Evolutionary conservation across 2,113 vertebrate genomes (phyloP).

Genomic region (Hyla sarda): DNA sequence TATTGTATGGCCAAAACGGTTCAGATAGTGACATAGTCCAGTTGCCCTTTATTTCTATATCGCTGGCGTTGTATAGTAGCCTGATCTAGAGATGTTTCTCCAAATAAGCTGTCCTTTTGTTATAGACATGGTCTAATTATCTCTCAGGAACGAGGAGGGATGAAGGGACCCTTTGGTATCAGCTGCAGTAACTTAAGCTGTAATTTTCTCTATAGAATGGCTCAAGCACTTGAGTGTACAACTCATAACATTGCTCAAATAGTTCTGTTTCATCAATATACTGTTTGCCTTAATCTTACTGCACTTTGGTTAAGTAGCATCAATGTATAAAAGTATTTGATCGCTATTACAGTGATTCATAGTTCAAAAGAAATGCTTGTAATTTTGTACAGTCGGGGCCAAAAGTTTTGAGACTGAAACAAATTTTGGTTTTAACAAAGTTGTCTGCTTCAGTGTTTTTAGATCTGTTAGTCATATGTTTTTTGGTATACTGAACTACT

Average conservation of each 20-base stretch:
- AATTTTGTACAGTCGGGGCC: not conserved
- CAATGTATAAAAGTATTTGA: not conserved
- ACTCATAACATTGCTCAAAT: constrained; percentile 27
- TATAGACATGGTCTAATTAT: constrained; percentile 1
- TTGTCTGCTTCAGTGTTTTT: too few species aligned
- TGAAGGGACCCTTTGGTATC: constrained; percentile 22
- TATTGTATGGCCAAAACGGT: not conserved
- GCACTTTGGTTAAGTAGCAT: not conserved
- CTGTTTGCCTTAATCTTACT: not conserved
- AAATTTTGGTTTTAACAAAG: not conserved
- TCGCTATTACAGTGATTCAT: not conserved
- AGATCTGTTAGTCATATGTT: too few species aligned
- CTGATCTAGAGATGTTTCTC: constrained; percentile 15
- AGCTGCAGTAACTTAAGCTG: constrained; percentile 34
- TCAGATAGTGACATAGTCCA: not conserved
- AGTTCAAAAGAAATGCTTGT: not conserved
- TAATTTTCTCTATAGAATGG: constrained; percentile 23
- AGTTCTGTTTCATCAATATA: constrained; percentile 22
- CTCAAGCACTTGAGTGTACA: constrained; percentile 19
- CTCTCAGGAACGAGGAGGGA: not conserved
- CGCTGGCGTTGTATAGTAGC: not conserved
- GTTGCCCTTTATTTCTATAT: not conserved
- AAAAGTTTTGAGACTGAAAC: too few species aligned
- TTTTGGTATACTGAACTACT: too few species aligned
- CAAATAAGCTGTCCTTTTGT: constrained; percentile 24